A percentile compares a stretch with the other conserved stretches of the same genome.
These are phyloP conservation scores for Poeciliopsis occidentalis DNA, from an alignment of 2,113 vertebrate species.

Conservation along the genomic window DNA sequence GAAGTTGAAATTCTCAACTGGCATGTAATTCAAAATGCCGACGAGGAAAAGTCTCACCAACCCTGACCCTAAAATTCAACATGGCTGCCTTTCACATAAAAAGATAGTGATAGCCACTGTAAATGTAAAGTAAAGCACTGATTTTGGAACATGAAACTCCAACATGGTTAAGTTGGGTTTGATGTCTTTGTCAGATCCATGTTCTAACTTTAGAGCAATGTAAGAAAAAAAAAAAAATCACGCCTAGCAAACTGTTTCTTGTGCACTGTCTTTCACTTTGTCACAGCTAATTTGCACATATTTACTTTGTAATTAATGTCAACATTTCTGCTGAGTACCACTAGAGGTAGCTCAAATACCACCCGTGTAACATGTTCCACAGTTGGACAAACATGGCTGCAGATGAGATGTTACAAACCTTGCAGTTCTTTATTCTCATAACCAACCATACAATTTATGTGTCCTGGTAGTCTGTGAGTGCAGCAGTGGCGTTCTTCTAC, in stretches of 20 bases:
- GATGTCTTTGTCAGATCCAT: background rate
- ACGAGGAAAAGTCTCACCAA: background rate
- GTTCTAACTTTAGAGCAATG: background rate
- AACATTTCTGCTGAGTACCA: background rate
- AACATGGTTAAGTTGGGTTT: background rate
- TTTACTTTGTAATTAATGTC: background rate
- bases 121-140: too few species aligned
- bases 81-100: too few species aligned
- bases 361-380: background rate
- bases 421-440: background rate
- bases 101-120: too few species aligned
- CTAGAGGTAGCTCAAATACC: background rate
- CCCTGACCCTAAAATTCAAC: too few species aligned
- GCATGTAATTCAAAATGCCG: background rate
- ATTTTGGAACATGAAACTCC: background rate
- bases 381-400: background rate
- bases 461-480: slow-evolving; percentile 87
- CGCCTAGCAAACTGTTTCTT: too few species aligned
- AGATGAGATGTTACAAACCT: background rate
- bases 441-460: background rate
- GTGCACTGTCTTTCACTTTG: background rate
- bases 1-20: background rate
- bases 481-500: slow-evolving; percentile 96
- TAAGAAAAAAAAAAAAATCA: background rate
- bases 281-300: background rate